Conservation (phyloP, 2,113 vertebrate genomes). For the Picathartes gymnocephalus region DNA sequence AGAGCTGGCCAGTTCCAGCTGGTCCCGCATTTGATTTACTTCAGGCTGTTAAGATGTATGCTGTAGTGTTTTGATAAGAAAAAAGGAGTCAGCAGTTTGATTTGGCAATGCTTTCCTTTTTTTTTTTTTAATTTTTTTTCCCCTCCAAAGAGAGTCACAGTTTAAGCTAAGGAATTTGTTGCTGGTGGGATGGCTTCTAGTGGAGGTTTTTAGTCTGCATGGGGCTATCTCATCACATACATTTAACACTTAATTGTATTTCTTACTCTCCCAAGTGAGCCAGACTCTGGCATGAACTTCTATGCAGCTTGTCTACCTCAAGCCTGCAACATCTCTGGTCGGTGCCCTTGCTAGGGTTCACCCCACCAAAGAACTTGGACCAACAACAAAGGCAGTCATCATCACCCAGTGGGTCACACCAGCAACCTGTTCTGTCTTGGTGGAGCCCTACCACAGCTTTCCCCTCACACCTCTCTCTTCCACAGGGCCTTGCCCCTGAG, state of each 20-base stretch:
- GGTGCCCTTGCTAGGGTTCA: background rate
- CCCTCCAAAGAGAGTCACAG: conserved; percentile 11
- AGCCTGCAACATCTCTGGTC: background rate
- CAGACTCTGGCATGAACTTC: background rate
- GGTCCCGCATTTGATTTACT: conserved; percentile 69
- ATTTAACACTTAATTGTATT: conserved; percentile 41
- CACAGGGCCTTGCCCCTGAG: background rate
- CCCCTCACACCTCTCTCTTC: background rate
- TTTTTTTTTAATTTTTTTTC: background rate
- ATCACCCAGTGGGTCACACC: background rate
- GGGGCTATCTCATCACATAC: conserved; percentile 31
- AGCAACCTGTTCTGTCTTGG: background rate
- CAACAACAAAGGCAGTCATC: background rate
- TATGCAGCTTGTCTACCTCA: background rate
- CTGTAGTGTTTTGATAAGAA: conserved; percentile 70
- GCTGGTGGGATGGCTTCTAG: conserved; percentile 58
- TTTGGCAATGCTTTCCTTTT: conserved; percentile 45
- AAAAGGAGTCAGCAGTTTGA: conserved; percentile 76
- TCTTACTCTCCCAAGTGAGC: background rate
- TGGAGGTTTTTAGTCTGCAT: conserved; percentile 46
- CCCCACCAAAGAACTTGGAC: background rate
- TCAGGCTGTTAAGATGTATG: conserved; percentile 56
- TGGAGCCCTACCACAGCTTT: background rate
- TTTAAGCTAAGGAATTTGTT: conserved; percentile 60
- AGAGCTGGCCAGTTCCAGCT: conserved; percentile 65